A percentile compares a stretch with the other conserved stretches of the same genome.
phyloP scores from a whole-genome alignment of 2,797 vertebrate species.

The Sphenodon punctatus region DNA sequence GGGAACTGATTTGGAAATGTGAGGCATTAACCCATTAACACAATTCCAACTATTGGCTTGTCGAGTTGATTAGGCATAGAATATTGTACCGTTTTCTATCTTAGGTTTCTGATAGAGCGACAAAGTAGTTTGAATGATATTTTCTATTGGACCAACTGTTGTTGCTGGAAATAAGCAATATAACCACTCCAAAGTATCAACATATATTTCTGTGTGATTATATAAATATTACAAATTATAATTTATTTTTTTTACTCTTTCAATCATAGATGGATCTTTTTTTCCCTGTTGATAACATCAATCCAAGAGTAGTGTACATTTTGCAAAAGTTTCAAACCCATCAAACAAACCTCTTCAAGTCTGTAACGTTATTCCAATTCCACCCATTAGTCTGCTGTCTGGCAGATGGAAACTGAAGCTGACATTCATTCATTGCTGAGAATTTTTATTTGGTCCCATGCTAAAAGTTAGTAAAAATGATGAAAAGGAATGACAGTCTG shows the following conservation, averaged over 20 bases:
- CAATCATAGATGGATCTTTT: background rate
- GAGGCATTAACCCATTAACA: background rate
- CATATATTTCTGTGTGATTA: background rate
- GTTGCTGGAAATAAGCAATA: too few relatives aligned
- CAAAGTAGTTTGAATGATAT: too few relatives aligned
- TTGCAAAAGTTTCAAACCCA: background rate
- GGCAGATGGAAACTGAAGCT: background rate
- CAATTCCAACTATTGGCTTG: background rate
- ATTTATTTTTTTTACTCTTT: background rate
- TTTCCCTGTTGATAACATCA: background rate
- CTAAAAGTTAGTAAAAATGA: conserved; percentile 29
- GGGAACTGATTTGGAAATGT: background rate
- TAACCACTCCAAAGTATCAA: background rate
- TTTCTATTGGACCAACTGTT: too few relatives aligned
- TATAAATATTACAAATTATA: background rate
- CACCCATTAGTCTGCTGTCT: background rate
- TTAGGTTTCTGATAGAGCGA: too few relatives aligned
- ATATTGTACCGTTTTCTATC: background rate
- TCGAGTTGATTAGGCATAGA: background rate
- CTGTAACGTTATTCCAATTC: conserved; percentile 5
- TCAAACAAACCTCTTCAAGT: conserved; percentile 6
- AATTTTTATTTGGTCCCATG: conserved; percentile 21
- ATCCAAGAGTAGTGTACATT: too few relatives aligned
- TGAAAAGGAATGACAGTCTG: conserved; percentile 22
- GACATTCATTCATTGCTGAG: conserved; percentile 6